Evolutionary conservation across 2,888 invertebrate species (phyloP).

Genomic region (Ophion costatus): DNA sequence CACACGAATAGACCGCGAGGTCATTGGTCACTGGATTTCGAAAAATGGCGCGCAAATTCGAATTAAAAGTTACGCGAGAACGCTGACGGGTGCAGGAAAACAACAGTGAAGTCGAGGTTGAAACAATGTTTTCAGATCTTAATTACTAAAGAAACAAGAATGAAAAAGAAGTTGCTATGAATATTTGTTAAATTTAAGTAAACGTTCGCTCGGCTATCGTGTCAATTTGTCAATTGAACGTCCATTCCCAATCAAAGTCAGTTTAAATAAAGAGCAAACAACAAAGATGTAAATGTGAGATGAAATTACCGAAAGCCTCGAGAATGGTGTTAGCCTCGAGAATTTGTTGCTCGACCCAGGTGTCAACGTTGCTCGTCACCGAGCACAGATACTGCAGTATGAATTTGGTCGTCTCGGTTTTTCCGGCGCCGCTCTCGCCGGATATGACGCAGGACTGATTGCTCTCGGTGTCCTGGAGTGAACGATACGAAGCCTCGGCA

Average conservation of each 20-base stretch:
- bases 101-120: too few relatives aligned
- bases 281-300: neutral
- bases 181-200: too few relatives aligned
- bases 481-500: slow-evolving; percentile 94
- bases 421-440: slow-evolving; percentile 96
- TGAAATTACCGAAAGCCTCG: slow-evolving; percentile 93
- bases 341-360: slow-evolving; percentile 98
- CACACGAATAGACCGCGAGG: too few relatives aligned
- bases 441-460: slow-evolving; percentile 96
- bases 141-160: too few relatives aligned
- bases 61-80: too few relatives aligned
- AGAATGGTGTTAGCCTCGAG: slow-evolving; percentile 96
- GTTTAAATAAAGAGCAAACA: neutral
- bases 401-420: slow-evolving; percentile 96
- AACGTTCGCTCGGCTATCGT: too few relatives aligned
- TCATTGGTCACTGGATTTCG: too few relatives aligned
- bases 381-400: slow-evolving; percentile 96
- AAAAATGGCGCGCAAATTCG: too few relatives aligned
- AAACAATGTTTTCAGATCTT: too few relatives aligned
- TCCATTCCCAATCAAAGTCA: neutral
- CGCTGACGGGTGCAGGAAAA: too few relatives aligned
- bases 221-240: too few relatives aligned
- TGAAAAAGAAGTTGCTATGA: too few relatives aligned
- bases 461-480: slow-evolving; percentile 86
- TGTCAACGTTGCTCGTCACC: slow-evolving; percentile 92